These are phyloP conservation scores for Aporrectodea caliginosa DNA, from an alignment of 1,140 invertebrate species.

Conservation along the genomic window DNA sequence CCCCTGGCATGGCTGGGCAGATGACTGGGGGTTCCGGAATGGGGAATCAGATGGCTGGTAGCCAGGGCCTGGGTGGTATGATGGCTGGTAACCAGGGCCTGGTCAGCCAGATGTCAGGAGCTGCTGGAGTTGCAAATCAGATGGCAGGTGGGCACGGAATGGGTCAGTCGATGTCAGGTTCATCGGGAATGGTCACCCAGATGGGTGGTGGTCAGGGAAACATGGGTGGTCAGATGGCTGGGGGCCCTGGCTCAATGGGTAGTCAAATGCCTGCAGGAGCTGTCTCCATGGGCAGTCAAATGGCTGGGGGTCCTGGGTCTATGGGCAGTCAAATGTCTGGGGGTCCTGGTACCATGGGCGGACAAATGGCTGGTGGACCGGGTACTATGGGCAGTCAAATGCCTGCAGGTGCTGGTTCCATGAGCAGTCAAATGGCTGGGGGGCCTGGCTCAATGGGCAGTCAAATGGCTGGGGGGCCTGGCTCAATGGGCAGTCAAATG, in stretches of 20 bases:
- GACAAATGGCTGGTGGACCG: not conserved
- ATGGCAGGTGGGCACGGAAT: not conserved
- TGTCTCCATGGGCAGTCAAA: not conserved
- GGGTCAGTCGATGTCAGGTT: not conserved
- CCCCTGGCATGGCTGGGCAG: not conserved
- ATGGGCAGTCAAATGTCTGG: not conserved
- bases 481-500: not conserved
- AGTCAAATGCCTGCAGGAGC: not conserved
- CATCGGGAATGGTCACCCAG: not conserved
- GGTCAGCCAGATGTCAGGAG: not conserved
- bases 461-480: not conserved
- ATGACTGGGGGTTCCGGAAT: not conserved
- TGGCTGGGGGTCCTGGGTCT: not conserved
- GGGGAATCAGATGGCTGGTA: not conserved
- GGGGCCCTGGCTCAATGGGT: not conserved
- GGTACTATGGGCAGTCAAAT: not conserved
- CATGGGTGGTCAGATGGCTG: not conserved
- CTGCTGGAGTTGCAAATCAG: not conserved
- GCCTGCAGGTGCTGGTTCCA: not conserved
- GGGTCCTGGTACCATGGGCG: not conserved
- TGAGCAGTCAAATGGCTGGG: not conserved
- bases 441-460: not conserved
- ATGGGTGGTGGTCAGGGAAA: not conserved
- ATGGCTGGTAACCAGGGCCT: not conserved
- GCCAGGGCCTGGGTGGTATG: not conserved